Conservation (phyloP, 2,888 invertebrate genomes). For the Gonocerus acuteangulatus region DNA sequence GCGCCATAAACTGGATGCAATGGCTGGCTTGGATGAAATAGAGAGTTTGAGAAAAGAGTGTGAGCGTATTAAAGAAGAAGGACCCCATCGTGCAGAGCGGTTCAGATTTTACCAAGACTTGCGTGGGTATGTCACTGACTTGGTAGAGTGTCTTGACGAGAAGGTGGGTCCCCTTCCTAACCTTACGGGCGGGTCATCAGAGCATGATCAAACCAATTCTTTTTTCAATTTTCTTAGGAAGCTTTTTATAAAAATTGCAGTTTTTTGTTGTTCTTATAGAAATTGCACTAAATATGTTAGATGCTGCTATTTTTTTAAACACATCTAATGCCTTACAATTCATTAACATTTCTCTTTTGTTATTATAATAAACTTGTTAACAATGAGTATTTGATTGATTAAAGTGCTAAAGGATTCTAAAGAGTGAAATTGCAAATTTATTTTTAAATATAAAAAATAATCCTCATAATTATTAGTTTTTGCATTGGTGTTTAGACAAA, state of each 20-base stretch:
- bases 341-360: no score
- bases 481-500: no score
- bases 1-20: constrained; percentile 49
- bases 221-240: neutral
- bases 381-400: no score
- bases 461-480: no score
- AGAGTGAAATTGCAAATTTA: no score
- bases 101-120: constrained; percentile 93
- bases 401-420: no score
- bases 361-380: no score
- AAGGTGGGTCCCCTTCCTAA: constrained; percentile 57
- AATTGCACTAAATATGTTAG: no score
- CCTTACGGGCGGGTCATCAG: constrained; percentile 26
- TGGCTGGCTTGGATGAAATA: constrained; percentile 47
- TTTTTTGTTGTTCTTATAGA: neutral
- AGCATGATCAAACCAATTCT: constrained; percentile 14
- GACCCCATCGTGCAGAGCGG: constrained; percentile 64
- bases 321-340: no score
- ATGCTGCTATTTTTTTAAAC: no score
- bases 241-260: neutral
- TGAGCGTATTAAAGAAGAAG: constrained; percentile 49
- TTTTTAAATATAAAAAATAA: no score
- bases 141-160: constrained; percentile 94
- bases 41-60: constrained; percentile 48
- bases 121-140: constrained; percentile 88